Evolutionary conservation across 2,888 invertebrate species (phyloP), one percentile per base, ranked within the genome.

Genomic region (Ceraclea dissimilis): DNA sequence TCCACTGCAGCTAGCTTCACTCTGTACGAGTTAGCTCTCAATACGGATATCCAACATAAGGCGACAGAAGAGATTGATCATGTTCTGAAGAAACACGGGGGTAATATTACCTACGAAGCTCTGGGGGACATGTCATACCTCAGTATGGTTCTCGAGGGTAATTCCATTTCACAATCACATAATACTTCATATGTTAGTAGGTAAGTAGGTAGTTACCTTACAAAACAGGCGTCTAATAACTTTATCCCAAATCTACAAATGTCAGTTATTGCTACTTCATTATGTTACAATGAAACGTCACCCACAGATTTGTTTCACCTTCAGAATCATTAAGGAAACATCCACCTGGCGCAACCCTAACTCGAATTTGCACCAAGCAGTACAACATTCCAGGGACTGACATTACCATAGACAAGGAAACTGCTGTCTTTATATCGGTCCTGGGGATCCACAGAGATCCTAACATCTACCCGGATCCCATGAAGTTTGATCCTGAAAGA

Each of bases 11-110:
- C 78, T 64, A 70, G 72, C 47, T 79, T 71, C 60, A 70, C 70
- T 1, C 64, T 79, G 13, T 79, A 72, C 61, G 77, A 78, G 63
- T 63, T 81, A 21, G 74, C 79, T 1, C 66, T 69, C 8, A 72
- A 79, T 63, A 71, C 68, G 1, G 66, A 70, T 0, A 63, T 76
- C 4, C 80, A 80, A 61, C 66, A 68, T 1, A 73, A 68, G 54
- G 60, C 74, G 1, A 64, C 74, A n/a, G 57, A 65, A 1, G 79
- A 80, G 65, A 71, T 79, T 2, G 63, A 67, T 2, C 60, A 57
- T 0, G 71, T 73, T 1, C 56, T 76, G 39, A 63, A 64, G n/a
- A 68, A 66, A 22, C 65, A 74, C 51, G 65, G 71, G 2, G 70
- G 71, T 0, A 62, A 71, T 56, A 61, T 79, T 6, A 73, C 69